Percentiles rank a stretch among this genome's conserved stretches.
phyloP scores from a whole-genome alignment of 2,113 vertebrate species.

The Gopherus evgoodei region DNA sequence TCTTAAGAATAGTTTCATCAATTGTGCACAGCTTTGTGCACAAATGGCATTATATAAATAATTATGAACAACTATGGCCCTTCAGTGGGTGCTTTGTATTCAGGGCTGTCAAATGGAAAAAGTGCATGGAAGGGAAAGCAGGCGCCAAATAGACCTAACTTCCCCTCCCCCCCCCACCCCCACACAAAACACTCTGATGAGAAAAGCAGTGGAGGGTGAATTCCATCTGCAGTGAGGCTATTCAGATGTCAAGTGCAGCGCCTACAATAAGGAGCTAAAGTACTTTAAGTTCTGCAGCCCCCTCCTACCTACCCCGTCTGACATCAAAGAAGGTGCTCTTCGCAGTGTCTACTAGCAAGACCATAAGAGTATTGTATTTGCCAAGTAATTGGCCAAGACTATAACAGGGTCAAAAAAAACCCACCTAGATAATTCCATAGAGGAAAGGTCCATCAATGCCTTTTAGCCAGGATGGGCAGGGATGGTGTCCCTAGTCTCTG shows the following conservation, averaged over 20 bases:
- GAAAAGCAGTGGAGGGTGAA: not conserved
- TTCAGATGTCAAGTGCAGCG: conserved; percentile 18
- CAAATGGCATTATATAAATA: not conserved
- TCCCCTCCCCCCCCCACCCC: rapidly evolving
- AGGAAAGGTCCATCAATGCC: no score
- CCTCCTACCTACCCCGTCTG: not conserved
- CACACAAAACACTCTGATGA: rapidly evolving
- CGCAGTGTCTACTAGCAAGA: not conserved
- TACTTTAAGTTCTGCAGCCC: not conserved
- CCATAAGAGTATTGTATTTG: no score
- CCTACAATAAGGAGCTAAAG: conserved; percentile 39
- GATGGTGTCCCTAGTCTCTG: no score
- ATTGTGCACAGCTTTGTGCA: not conserved
- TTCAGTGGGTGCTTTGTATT: rapidly evolving
- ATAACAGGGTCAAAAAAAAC: no score
- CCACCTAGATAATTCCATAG: no score
- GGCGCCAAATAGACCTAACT: not conserved
- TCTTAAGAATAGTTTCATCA: not conserved
- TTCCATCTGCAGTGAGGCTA: not conserved
- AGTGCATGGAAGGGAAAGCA: conserved; percentile 12
- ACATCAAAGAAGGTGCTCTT: conserved; percentile 17
- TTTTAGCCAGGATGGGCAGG: no score
- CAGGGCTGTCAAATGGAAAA: conserved; percentile 5
- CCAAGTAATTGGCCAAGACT: no score
- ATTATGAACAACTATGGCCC: not conserved